phyloP scores from a whole-genome alignment of 2,797 vertebrate species.

The Lepus oiostolus region DNA sequence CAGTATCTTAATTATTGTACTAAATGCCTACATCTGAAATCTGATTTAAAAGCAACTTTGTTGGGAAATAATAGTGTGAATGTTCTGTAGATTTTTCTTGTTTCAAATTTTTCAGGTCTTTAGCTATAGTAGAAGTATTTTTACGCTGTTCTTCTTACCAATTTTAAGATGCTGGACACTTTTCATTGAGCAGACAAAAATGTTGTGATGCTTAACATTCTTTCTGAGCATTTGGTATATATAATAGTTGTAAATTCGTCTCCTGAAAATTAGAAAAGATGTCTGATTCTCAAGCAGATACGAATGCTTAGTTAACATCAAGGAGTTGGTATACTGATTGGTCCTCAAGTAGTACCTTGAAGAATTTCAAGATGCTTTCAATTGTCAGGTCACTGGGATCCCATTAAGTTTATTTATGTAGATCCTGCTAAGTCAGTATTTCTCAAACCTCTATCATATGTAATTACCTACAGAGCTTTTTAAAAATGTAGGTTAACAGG shows the following conservation, averaged over 20 bases:
- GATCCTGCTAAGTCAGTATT: conserved; percentile 11
- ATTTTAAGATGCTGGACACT: not conserved
- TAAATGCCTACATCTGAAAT: too few species aligned
- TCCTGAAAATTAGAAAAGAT: not conserved
- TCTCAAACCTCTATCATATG: not conserved
- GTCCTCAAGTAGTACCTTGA: not conserved
- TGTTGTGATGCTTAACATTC: conserved; percentile 7
- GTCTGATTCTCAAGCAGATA: not conserved
- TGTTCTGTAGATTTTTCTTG: not conserved
- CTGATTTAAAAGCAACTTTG: not conserved
- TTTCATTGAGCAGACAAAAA: conserved; percentile 1
- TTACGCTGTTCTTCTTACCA: not conserved
- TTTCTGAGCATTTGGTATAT: conserved; percentile 4
- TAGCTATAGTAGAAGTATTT: not conserved
- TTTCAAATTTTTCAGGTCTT: conserved; percentile 24
- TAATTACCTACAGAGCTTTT: conserved; percentile 12
- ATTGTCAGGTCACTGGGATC: not conserved
- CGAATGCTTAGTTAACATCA: conserved; percentile 40
- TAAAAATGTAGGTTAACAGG: not conserved
- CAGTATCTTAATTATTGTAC: too few species aligned
- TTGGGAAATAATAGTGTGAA: not conserved
- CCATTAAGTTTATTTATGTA: not conserved
- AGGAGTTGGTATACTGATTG: not conserved
- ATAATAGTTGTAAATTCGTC: conserved; percentile 4
- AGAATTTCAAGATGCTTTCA: conserved; percentile 20